Base-by-base conservation (phyloP, 1,140 invertebrate genomes). In the Brachionus paranguensis region DNA sequence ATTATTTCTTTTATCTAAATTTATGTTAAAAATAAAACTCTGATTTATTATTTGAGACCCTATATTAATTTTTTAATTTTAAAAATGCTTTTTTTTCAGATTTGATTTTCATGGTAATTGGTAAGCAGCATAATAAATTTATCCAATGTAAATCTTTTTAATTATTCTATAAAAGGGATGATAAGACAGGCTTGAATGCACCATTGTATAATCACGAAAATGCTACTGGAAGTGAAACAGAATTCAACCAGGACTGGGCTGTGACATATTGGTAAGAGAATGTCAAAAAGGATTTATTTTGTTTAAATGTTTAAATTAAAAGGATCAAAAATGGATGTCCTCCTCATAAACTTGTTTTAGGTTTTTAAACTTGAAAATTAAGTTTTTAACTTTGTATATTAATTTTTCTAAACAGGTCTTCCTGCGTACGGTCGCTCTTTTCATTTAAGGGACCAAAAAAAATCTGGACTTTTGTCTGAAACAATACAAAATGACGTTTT, bases 391-490 rank as follows among this genome's bases (percentile, higher is more conserved):
- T 20, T 53, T 50, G 8, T 45, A 96, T 12, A 92, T 95, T 0
- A 93, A 17, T 43, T 12, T 41, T 43, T 10, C 45, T 72, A 24
- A n/a, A 68, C 95, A 92, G 95, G 95, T 78, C 94, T 96, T 91
- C 95, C 94, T 1, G 88, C 95, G 12, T 96, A 96, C 87, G 95
- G 95, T 0, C 94, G 95, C 87, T 93, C 94, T 0, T 96, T 96
- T 86, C 92, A 92, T 37, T 41, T 83, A 37, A 68, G 45, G 29
- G 64, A 83, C 43, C 29, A 17, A 47, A 83, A 24, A 50, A 68
- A 37, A 70, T 55, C 41, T 1, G 60, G 41, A 33, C 11, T 83
- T 3, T 64, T 43, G 20, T 41, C 78, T 29, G 14, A 81, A 64
- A 81, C 53, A 24, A 20, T 81, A 24, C 53, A 81, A 27, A 27